Percentiles rank a stretch among this genome's conserved stretches.
Conservation (phyloP, 2,797 vertebrate genomes). For the Sebastes hubbsi region DNA sequence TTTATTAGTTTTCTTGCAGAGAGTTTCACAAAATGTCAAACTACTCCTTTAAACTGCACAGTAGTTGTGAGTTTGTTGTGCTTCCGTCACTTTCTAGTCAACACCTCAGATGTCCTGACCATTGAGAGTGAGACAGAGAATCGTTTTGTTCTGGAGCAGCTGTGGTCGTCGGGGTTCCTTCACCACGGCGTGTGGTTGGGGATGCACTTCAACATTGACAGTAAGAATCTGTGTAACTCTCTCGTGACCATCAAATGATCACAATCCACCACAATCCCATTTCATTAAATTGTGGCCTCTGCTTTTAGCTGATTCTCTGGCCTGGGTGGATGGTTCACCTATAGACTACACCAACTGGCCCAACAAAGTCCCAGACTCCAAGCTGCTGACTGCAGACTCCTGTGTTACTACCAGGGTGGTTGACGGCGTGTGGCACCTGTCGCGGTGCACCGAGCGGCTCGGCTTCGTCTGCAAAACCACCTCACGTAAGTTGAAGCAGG, state of each 20-base stretch:
- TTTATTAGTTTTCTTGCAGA: not conserved
- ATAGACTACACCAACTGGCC: slow-evolving; percentile 90
- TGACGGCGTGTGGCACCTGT: slow-evolving; percentile 87
- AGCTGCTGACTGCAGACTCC: slow-evolving; percentile 72
- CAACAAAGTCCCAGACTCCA: slow-evolving; percentile 80
- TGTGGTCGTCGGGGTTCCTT: slow-evolving; percentile 77
- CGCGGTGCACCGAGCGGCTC: slow-evolving; percentile 81
- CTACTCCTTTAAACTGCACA: not conserved
- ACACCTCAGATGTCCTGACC: slow-evolving; percentile 89
- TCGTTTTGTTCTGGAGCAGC: slow-evolving; percentile 88
- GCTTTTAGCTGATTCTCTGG: slow-evolving; percentile 82
- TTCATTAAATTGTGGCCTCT: slow-evolving; percentile 9
- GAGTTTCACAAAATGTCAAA: not conserved
- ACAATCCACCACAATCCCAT: not conserved
- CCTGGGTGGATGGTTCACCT: slow-evolving; percentile 88
- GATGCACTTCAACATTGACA: slow-evolving; percentile 80
- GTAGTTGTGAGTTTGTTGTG: not conserved
- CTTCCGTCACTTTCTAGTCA: slow-evolving; percentile 65
- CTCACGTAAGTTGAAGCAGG: slow-evolving; percentile 76
- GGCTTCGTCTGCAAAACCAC: slow-evolving; percentile 92
- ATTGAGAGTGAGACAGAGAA: slow-evolving; percentile 89
- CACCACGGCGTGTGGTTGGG: slow-evolving; percentile 90
- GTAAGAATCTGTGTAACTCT: slow-evolving; percentile 79
- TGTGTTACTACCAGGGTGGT: slow-evolving; percentile 84
- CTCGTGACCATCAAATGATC: not conserved